A percentile compares a stretch with the other conserved stretches of the same genome.
These are phyloP conservation scores for Pavo muticus DNA, from an alignment of 2,113 vertebrate genomes.

Conservation along the genomic window DNA sequence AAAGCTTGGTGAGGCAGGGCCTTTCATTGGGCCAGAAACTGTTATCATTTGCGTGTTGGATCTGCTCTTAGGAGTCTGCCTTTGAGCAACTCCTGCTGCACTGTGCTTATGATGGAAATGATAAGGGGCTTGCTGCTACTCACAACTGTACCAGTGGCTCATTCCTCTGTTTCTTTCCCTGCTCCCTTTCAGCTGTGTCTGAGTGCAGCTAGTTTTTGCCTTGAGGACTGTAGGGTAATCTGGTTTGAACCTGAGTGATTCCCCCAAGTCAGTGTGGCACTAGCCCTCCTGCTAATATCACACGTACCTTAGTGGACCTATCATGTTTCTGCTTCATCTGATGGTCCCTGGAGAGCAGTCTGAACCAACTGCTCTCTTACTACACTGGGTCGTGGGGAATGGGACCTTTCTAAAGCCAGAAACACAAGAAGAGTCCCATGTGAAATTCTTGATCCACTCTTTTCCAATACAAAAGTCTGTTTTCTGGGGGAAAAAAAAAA, in stretches of 20 bases:
- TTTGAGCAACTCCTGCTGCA: neutral
- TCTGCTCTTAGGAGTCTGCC: neutral
- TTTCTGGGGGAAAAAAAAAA: neutral
- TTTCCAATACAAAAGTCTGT: neutral
- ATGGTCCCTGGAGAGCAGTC: accelerated
- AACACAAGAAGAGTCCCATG: neutral
- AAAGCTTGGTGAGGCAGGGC: neutral
- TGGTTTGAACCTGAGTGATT: neutral
- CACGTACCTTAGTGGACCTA: too few species aligned
- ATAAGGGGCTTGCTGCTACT: neutral
- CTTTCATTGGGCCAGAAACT: neutral
- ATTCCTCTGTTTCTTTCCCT: neutral
- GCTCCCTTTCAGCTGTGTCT: neutral
- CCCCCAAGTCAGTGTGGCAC: neutral
- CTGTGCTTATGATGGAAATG: neutral
- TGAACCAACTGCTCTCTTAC: constrained; percentile 45
- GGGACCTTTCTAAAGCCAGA: constrained; percentile 55
- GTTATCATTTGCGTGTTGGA: neutral
- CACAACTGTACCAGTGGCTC: neutral
- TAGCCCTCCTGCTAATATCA: neutral
- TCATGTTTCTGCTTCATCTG: neutral
- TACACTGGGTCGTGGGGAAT: constrained; percentile 71
- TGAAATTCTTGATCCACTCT: neutral
- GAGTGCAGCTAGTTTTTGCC: neutral
- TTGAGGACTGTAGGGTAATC: neutral